Evolutionary conservation across 2,888 invertebrate genomes (phyloP).

Genomic region (Pherbina coryleti): DNA sequence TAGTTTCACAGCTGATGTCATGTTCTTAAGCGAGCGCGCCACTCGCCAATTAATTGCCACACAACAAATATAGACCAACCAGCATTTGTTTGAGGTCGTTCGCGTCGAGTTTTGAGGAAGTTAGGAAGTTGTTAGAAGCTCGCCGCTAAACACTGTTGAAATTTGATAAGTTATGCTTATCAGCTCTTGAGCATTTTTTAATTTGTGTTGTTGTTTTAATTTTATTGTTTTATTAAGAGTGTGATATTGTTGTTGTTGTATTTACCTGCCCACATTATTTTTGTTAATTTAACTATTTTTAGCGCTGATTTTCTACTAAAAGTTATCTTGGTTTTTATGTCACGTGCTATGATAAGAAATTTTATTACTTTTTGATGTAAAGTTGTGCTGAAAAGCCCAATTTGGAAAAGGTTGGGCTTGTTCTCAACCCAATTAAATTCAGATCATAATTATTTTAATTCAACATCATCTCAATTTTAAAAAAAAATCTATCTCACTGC

Average conservation of each 20-base stretch:
- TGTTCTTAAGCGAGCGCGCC: neutral
- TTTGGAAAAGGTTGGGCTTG: no score
- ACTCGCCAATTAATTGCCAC: no score
- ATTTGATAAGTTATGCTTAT: no score
- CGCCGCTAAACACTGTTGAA: no score
- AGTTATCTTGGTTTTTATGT: neutral
- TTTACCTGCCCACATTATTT: neutral
- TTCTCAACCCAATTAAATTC: no score
- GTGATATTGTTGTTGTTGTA: neutral
- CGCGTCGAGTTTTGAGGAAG: neutral
- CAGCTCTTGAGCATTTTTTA: no score
- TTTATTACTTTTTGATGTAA: neutral
- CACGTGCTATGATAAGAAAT: neutral
- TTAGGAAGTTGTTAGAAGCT: neutral
- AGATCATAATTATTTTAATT: no score
- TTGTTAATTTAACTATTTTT: neutral
- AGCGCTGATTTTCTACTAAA: neutral
- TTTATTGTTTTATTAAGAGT: neutral
- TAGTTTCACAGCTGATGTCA: conserved; percentile 14
- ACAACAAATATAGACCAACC: no score
- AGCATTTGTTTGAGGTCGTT: neutral
- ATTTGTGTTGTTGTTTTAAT: neutral
- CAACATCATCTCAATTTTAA: no score
- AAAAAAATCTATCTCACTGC: no score
- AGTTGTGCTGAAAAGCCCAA: neutral